Evolutionary conservation across 2,113 vertebrate genomes (phyloP).

Genomic region (Fukomys damarensis): DNA sequence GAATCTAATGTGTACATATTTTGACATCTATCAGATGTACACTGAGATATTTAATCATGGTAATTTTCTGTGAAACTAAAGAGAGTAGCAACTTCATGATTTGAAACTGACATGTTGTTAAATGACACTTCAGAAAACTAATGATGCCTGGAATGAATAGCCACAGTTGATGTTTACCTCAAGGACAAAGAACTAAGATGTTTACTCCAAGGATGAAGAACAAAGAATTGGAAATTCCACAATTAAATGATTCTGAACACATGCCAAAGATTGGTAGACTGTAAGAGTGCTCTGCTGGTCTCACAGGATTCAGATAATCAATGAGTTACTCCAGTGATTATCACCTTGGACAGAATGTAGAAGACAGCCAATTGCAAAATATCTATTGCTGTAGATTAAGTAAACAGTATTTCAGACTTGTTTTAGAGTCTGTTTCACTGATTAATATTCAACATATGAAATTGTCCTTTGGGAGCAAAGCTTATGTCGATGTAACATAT

Average conservation of each 20-base stretch:
- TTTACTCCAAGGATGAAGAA: too few relatives aligned
- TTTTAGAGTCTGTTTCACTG: not conserved
- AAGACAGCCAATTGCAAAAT: conserved; percentile 10
- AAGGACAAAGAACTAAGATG: conserved; percentile 19
- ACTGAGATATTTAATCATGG: not conserved
- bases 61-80: conserved; percentile 40
- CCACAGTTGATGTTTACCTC: conserved; percentile 32
- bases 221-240: conserved; percentile 21
- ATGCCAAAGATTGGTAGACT: not conserved
- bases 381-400: not conserved
- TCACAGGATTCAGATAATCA: conserved; percentile 51
- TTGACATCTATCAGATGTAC: not conserved
- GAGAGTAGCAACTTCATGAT: conserved; percentile 47
- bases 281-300: not conserved
- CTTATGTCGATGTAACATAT: conserved; percentile 26
- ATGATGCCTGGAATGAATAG: conserved; percentile 57
- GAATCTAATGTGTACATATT: not conserved
- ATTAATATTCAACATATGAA: conserved; percentile 43
- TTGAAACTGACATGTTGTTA: conserved; percentile 31
- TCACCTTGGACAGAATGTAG: conserved; percentile 8
- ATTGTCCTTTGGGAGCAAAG: conserved; percentile 8
- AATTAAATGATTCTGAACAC: not conserved
- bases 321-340: not conserved
- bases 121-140: conserved; percentile 54
- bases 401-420: not conserved